Base-by-base conservation (phyloP, 1,140 invertebrate genomes). In the Bombus vancouverensis region DNA sequence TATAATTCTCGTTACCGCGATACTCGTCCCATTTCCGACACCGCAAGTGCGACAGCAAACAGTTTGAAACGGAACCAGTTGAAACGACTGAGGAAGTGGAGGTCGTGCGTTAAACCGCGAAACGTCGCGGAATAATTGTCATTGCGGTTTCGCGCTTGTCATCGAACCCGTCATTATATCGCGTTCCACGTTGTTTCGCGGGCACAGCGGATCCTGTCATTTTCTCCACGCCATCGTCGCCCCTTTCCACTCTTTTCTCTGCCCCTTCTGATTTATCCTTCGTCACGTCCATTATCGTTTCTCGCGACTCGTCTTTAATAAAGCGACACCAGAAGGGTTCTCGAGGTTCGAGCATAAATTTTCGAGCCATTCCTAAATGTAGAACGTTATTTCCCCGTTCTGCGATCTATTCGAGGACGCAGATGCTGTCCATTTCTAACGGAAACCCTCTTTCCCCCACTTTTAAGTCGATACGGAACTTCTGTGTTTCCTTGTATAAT, bases 91-190 rank as follows among this genome's bases (percentile, higher is more conserved):
- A 68, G 78, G 32, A 79, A 88, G 39, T 32, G 25, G 44, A 39
- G 76, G 68, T 66, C 37, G 65, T 37, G 66, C 79, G 77, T 65
- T 10, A 42, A 68, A 44, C 66, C 62, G 68, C 73, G 47, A 65
- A 79, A 70, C 87, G 57, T 72, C 42, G 79, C 37, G 68, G 37
- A 89, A 86, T 89, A 89, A 89, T 89, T 86, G 83, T 75, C 53
- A 65, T 28, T 79, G 83, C 42, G 83, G 88, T 86, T 76, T 78
- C 53, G 73, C 28, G 39, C 79, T 82, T 66, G 87, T 88, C 79
- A 86, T 84, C 86, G n/a, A 76, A 80, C 59, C 75, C 65, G 22
- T 88, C 83, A 65, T 89, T 89, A 89, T 28, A 66, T 79, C 44
- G 65, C 39, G 37, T 81, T 82, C 28, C 72, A 34, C 65, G 37